A percentile compares a stretch with the other conserved stretches of the same genome.
phyloP scores from a whole-genome alignment of 1,140 invertebrate genomes.

The Saxidomus purpurata region DNA sequence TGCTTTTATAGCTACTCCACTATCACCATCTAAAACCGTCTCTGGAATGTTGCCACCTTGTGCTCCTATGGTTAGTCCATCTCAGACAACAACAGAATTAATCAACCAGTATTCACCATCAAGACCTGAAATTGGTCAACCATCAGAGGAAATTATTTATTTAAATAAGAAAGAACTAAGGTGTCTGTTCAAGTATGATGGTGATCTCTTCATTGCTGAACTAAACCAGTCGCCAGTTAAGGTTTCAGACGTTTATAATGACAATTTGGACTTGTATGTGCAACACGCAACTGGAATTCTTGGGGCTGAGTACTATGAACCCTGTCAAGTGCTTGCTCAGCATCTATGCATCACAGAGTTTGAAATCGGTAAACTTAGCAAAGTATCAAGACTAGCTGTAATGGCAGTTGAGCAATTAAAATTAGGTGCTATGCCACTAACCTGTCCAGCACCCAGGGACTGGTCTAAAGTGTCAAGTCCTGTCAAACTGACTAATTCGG shows the following conservation, averaged over 20 bases:
- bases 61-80: background rate
- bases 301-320: background rate
- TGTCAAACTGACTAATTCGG: background rate
- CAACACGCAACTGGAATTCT: background rate
- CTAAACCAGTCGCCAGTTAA: background rate
- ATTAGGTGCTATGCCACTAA: background rate
- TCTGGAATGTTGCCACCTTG: background rate
- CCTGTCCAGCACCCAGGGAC: background rate
- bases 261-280: background rate
- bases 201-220: background rate
- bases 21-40: background rate
- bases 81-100: background rate
- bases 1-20: background rate
- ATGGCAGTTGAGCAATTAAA: background rate
- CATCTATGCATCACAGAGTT: background rate
- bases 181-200: background rate
- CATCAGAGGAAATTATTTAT: no score
- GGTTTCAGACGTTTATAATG: background rate
- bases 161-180: background rate
- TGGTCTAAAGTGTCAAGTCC: background rate
- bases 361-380: background rate
- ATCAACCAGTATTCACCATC: background rate
- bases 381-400: background rate
- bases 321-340: background rate
- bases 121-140: background rate